Conservation (phyloP, 2,797 vertebrate species). For the Rhinogobio ventralis region DNA sequence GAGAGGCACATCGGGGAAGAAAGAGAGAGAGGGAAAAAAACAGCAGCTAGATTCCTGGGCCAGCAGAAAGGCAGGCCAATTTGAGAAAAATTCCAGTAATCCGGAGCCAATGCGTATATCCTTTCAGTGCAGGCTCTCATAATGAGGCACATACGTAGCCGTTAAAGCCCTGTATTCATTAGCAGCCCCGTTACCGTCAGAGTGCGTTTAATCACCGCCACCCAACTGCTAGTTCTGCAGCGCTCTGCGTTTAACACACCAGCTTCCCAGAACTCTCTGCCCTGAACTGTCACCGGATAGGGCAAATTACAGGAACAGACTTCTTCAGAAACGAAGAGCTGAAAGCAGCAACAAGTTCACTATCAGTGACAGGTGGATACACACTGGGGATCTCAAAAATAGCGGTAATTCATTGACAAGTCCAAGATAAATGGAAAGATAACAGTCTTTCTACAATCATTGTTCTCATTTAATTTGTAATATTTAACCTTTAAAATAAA, state of each 20-base stretch:
- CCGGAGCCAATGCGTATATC: slow-evolving; percentile 65
- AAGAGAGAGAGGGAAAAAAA: slow-evolving; percentile 15
- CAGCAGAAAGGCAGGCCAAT: slow-evolving; percentile 60
- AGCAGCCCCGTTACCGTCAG: slow-evolving; percentile 61
- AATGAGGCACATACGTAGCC: slow-evolving; percentile 60
- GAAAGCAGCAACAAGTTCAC: slow-evolving; percentile 10
- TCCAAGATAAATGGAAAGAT: background rate
- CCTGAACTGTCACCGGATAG: slow-evolving; percentile 35
- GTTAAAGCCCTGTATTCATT: slow-evolving; percentile 70
- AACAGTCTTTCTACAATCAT: background rate
- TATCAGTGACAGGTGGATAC: slow-evolving; percentile 23
- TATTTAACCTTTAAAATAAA: background rate
- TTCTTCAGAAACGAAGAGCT: slow-evolving; percentile 12
- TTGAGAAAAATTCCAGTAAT: slow-evolving; percentile 72
- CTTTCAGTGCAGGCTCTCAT: slow-evolving; percentile 65
- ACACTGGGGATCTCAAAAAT: background rate
- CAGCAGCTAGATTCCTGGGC: slow-evolving; percentile 61
- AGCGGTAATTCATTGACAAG: background rate
- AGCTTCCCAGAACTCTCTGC: slow-evolving; percentile 41
- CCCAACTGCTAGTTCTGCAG: slow-evolving; percentile 44
- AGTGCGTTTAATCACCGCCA: slow-evolving; percentile 67
- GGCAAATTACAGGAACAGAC: slow-evolving; percentile 38
- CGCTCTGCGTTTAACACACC: slow-evolving; percentile 49
- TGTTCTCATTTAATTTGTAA: background rate
- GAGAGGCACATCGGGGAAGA: slow-evolving; percentile 39